These are phyloP conservation scores for Myanophis thanlyinensis DNA, from an alignment of 2,113 vertebrate species.

Conservation along the genomic window DNA sequence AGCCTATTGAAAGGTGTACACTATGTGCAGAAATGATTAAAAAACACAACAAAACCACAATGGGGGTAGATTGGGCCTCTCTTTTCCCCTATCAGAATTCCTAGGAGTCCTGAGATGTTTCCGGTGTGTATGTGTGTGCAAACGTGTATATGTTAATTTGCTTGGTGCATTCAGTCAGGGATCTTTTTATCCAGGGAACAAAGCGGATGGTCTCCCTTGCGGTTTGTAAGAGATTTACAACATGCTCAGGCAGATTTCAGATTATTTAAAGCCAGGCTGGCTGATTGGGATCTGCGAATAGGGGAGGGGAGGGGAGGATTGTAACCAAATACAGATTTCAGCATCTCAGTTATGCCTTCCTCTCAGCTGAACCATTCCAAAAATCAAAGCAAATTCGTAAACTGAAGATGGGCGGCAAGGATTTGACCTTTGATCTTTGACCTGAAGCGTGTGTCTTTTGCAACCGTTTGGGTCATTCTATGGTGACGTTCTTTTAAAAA, in stretches of 20 bases:
- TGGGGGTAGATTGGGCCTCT: neutral
- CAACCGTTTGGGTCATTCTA: neutral
- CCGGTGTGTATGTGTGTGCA: neutral
- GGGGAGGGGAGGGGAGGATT: neutral
- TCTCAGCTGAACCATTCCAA: neutral
- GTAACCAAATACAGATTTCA: neutral
- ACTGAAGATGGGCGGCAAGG: neutral
- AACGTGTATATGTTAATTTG: neutral
- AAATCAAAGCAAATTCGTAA: neutral
- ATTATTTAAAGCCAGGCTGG: neutral
- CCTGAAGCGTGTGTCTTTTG: neutral
- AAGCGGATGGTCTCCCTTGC: neutral
- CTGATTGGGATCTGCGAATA: neutral
- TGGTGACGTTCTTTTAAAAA: neutral
- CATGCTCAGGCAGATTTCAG: neutral
- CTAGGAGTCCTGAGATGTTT: neutral
- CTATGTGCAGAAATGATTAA: neutral
- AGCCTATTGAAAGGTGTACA: neutral
- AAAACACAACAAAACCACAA: neutral
- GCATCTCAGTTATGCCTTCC: neutral
- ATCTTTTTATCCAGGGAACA: neutral
- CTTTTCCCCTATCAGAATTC: neutral
- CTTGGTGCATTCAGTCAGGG: neutral
- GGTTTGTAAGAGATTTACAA: neutral
- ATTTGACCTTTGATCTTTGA: neutral